A percentile compares a stretch with the other conserved stretches of the same genome.
These are phyloP conservation scores for Agrotis clavis DNA, from an alignment of 2,888 invertebrate species.

Conservation along the genomic window DNA sequence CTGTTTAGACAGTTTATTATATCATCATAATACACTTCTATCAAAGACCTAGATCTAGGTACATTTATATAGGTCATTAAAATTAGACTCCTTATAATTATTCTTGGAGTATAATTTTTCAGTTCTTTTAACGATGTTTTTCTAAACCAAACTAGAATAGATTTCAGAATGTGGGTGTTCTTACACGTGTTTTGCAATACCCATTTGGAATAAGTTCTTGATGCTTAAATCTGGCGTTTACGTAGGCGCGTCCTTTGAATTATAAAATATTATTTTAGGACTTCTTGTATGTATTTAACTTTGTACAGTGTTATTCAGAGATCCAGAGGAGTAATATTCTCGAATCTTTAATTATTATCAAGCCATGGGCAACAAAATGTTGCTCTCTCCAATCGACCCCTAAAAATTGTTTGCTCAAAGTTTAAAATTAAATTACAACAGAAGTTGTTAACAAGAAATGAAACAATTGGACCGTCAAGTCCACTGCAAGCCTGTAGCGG, in stretches of 20 bases:
- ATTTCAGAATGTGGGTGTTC: neutral
- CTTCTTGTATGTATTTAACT: neutral
- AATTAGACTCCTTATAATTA: neutral
- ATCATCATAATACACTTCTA: neutral
- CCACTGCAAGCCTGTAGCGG: conserved; percentile 49
- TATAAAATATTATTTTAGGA: neutral
- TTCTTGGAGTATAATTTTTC: neutral
- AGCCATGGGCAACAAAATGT: neutral
- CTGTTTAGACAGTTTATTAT: conserved; percentile 16
- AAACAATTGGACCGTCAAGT: conserved; percentile 62
- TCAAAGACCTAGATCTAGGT: neutral
- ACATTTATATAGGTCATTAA: neutral
- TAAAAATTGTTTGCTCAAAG: conserved; percentile 66
- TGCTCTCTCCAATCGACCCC: conserved; percentile 18
- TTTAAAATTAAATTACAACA: conserved; percentile 73
- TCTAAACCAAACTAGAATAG: neutral
- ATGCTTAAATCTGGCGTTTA: neutral
- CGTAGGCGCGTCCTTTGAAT: neutral
- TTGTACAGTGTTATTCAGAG: neutral
- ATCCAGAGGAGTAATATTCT: neutral
- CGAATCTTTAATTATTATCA: conserved; percentile 22
- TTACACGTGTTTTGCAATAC: neutral
- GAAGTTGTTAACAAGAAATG: conserved; percentile 67
- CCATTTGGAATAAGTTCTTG: neutral
- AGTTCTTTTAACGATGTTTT: neutral